Percentiles rank a stretch among this genome's conserved stretches.
These are phyloP conservation scores for Eremophila alpestris DNA, from an alignment of 2,797 vertebrate species.

Conservation along the genomic window DNA sequence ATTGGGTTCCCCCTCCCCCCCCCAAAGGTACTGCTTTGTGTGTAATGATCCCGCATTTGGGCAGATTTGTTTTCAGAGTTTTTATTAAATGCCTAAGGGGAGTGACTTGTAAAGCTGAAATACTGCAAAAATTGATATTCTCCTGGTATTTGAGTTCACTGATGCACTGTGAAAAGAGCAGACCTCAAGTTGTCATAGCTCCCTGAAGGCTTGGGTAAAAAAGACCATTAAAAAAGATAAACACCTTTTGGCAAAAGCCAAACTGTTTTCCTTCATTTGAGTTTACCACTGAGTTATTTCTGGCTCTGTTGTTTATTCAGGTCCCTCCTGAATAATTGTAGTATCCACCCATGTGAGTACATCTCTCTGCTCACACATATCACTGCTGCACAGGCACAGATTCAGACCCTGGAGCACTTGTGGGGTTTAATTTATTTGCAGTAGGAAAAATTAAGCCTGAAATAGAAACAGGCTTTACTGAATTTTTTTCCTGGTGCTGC, in stretches of 20 bases:
- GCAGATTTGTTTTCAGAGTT: neutral
- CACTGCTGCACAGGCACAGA: neutral
- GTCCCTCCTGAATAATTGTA: neutral
- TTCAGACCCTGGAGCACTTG: neutral
- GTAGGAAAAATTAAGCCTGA: neutral
- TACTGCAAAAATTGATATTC: neutral
- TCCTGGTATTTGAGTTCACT: neutral
- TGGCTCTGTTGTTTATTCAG: neutral
- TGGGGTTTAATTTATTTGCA: neutral
- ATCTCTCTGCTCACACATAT: neutral
- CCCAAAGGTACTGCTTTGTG: neutral
- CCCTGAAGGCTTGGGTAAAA: neutral
- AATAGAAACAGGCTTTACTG: neutral
- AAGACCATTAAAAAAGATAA: neutral
- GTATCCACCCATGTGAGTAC: neutral
- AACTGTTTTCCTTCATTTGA: slow-evolving; percentile 7
- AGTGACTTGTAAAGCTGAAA: neutral
- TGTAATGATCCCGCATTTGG: neutral
- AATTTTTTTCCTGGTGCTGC: neutral
- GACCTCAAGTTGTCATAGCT: neutral
- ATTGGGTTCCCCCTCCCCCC: neutral
- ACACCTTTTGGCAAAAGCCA: neutral
- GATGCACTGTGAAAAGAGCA: neutral
- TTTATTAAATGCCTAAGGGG: neutral
- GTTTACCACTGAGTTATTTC: slow-evolving; percentile 14